Evolutionary conservation across 2,113 vertebrate genomes (phyloP).

Genomic region (Tichodroma muraria): DNA sequence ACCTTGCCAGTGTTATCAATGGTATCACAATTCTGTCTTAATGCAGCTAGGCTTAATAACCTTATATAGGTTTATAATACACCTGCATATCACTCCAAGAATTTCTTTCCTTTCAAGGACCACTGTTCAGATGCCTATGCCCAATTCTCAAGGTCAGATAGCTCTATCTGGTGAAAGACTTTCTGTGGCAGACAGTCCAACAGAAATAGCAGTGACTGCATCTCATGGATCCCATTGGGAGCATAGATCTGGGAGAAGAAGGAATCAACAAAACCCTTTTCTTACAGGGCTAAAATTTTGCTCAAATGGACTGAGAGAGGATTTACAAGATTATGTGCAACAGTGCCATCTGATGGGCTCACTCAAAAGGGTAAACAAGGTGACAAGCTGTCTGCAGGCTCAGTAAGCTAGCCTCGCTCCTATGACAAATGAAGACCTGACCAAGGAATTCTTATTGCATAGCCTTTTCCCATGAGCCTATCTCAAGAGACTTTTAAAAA

Average conservation of each 20-base stretch:
- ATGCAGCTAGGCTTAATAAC: too few species aligned
- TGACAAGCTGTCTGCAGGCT: neutral
- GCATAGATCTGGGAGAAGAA: neutral
- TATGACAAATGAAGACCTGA: neutral
- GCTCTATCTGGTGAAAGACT: neutral
- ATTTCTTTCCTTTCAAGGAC: neutral
- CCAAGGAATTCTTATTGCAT: neutral
- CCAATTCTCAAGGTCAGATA: neutral
- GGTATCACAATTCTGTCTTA: neutral
- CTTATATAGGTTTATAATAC: neutral
- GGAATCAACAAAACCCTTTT: neutral
- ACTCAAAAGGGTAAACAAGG: conserved; percentile 8
- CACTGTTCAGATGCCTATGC: neutral
- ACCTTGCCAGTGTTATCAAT: neutral
- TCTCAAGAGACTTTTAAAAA: neutral
- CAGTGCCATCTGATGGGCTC: conserved; percentile 57
- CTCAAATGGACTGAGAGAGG: neutral
- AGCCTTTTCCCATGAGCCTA: neutral
- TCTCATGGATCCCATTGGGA: neutral
- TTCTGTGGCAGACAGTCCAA: neutral
- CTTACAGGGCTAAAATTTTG: neutral
- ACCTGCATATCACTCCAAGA: neutral
- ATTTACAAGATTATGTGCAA: neutral
- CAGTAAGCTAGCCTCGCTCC: neutral
- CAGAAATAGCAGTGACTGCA: neutral